Percentiles rank a stretch among this genome's conserved stretches.
phyloP scores from a whole-genome alignment of 2,888 invertebrate species.

The Dasysyrphus tricinctus region DNA sequence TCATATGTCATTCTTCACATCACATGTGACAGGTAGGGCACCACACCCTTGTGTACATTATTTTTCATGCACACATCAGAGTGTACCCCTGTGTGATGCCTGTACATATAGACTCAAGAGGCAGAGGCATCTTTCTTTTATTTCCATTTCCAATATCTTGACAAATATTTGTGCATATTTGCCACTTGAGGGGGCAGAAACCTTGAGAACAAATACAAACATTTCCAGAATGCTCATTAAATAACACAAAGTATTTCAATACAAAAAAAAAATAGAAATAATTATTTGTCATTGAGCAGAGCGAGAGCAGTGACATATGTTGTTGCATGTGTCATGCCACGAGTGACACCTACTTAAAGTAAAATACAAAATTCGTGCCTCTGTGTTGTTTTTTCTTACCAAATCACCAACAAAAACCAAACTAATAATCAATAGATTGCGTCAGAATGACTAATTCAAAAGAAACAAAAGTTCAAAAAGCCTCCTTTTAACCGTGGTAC shows the following conservation, averaged over 20 bases:
- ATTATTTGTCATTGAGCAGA: conserved; percentile 27
- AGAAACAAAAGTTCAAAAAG: background rate
- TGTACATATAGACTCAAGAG: background rate
- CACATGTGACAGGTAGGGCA: conserved; percentile 22
- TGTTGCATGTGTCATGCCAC: conserved; percentile 19
- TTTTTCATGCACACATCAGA: background rate
- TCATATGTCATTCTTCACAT: conserved; percentile 49
- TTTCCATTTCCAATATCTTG: conserved; percentile 22
- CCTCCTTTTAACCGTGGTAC: background rate
- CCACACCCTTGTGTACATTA: conserved; percentile 50
- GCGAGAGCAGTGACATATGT: conserved; percentile 11
- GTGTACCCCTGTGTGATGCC: background rate
- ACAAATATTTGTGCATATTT: conserved; percentile 64
- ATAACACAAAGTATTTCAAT: conserved; percentile 1
- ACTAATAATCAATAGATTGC: conserved; percentile 44
- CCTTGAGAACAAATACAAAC: conserved; percentile 19
- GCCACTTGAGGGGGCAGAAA: conserved; percentile 35
- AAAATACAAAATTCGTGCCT: conserved; percentile 22
- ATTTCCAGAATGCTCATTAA: conserved; percentile 16
- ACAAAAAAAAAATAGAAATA: conserved; percentile 1
- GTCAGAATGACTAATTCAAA: conserved; percentile 30
- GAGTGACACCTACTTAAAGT: conserved; percentile 21
- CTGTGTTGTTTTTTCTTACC: background rate
- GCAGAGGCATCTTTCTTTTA: conserved; percentile 30
- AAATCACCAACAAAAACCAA: conserved; percentile 12